Conservation (phyloP, 1,140 invertebrate genomes). For the Thrips palmi region DNA sequence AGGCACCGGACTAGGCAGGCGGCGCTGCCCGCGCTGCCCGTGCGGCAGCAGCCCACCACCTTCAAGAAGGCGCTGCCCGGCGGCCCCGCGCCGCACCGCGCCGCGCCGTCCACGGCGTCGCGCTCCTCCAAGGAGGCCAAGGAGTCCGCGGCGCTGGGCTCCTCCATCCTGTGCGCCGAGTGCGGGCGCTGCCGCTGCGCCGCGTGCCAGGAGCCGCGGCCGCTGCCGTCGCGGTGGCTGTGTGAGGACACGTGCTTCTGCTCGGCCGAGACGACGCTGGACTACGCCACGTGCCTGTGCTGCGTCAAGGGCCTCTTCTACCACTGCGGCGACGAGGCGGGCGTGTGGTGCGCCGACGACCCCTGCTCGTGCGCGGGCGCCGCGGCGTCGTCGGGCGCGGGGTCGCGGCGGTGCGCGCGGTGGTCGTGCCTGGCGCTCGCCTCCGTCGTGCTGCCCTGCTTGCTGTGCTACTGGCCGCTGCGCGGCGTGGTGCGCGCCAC, state of each 20-base stretch:
- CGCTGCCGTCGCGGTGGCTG: conserved; percentile 71
- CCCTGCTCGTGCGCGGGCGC: conserved; percentile 67
- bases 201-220: conserved; percentile 62
- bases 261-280: conserved; percentile 67
- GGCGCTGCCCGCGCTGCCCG: conserved; percentile 15
- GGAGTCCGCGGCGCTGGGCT: conserved; percentile 19
- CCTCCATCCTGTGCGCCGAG: conserved; percentile 60
- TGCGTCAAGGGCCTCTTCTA: conserved; percentile 85
- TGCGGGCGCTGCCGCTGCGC: conserved; percentile 76
- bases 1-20: conserved; percentile 15
- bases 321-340: conserved; percentile 63
- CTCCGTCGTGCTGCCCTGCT: conserved; percentile 64
- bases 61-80: conserved; percentile 16
- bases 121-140: too few relatives aligned
- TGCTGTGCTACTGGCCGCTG: conserved; percentile 83
- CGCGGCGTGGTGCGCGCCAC: conserved; percentile 55
- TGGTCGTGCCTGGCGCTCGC: conserved; percentile 72
- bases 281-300: conserved; percentile 80
- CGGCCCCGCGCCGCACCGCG: conserved; percentile 19
- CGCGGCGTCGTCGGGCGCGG: too few relatives aligned
- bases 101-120: conserved; percentile 19
- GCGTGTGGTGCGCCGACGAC: conserved; percentile 51
- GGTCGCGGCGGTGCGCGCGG: conserved; percentile 42
- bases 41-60: not conserved
- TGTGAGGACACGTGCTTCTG: conserved; percentile 71